Conservation (phyloP, 1,140 invertebrate genomes). For the Drosophila arawakana region DNA sequence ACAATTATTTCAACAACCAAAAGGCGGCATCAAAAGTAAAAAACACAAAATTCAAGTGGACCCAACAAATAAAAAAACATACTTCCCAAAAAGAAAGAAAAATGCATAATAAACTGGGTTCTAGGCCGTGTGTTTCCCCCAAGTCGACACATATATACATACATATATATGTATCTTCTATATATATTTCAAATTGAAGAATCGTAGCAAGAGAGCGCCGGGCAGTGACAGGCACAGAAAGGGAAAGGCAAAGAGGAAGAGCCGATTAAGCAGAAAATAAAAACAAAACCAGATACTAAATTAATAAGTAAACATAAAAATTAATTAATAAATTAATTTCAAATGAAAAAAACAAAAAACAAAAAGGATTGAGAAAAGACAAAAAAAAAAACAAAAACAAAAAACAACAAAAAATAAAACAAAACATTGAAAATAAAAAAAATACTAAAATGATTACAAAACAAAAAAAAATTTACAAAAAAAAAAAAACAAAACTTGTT, state of each 20-base stretch:
- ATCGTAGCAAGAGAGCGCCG: not conserved
- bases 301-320: constrained; percentile 50
- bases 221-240: not conserved
- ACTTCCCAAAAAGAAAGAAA: constrained; percentile 3
- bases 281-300: constrained; percentile 46
- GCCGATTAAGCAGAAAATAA: constrained; percentile 26
- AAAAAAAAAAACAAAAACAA: constrained; percentile 34
- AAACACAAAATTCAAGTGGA: constrained; percentile 15
- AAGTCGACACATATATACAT: constrained; percentile 37
- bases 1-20: constrained; percentile 59
- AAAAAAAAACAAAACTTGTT: constrained; percentile 19
- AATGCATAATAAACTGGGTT: constrained; percentile 2
- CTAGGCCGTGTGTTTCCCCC: constrained; percentile 25
- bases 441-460: constrained; percentile 58
- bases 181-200: constrained; percentile 19
- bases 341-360: constrained; percentile 37
- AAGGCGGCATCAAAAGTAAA: constrained; percentile 11
- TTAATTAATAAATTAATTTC: constrained; percentile 50
- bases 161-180: constrained; percentile 19
- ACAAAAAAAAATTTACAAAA: constrained; percentile 52
- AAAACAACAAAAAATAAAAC: constrained; percentile 43
- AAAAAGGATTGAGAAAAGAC: constrained; percentile 27
- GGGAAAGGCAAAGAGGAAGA: not conserved
- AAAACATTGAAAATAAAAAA: constrained; percentile 53
- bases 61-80: constrained; percentile 9